Evolutionary conservation across 2,797 vertebrate genomes (phyloP).

Genomic region (Sciurus carolinensis): DNA sequence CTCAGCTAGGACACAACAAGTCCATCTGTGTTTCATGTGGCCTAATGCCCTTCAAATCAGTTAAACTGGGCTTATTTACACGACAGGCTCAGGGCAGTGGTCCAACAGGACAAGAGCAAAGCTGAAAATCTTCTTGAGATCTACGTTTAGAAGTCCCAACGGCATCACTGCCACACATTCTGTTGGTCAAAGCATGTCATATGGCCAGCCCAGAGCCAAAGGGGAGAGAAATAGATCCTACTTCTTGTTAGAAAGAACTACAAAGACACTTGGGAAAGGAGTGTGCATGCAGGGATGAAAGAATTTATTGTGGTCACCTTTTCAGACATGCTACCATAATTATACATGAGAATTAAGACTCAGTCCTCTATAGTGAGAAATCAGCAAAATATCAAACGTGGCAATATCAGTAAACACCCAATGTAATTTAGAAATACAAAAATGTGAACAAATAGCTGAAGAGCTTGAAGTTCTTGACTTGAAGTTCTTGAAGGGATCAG

Average conservation of each 20-base stretch:
- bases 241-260: not conserved
- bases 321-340: not conserved
- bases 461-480: not conserved
- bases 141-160: not conserved
- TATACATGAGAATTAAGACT: not conserved
- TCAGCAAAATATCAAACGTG: not conserved
- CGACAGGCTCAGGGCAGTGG: not conserved
- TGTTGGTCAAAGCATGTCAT: not conserved
- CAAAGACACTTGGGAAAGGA: not conserved
- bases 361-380: not conserved
- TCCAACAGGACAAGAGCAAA: not conserved
- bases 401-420: constrained; percentile 19
- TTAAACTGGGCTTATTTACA: not conserved
- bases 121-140: not conserved
- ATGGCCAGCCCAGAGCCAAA: not conserved
- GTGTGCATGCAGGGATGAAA: not conserved
- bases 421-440: constrained; percentile 14
- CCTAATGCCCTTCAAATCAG: not conserved
- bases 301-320: not conserved
- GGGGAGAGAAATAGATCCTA: not conserved
- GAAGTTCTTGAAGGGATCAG: not conserved
- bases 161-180: not conserved
- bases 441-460: not conserved
- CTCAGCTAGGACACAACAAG: not conserved
- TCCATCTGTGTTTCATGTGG: not conserved